Evolutionary conservation across 2,888 invertebrate species (phyloP), one percentile per base, ranked within the genome.

Genomic region (Xestia xanthographa): DNA sequence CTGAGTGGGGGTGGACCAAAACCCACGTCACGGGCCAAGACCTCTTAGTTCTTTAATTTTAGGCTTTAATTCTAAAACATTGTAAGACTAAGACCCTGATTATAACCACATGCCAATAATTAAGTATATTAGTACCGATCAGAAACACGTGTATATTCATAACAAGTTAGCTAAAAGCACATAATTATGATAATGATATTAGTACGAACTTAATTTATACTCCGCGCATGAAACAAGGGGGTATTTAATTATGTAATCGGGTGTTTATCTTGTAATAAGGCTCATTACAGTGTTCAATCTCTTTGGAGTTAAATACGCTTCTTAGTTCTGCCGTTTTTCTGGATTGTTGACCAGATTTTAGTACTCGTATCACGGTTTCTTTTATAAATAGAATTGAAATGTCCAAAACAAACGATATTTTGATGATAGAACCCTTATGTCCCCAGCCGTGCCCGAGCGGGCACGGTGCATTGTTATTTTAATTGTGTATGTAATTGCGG

Each of bases 161-260:
- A 73, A 77, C 68, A 34, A 66, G 71, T 72, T 70, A 78, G 84
- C 60, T 81, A 77, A 76, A 63, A 65, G 77, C 41, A 68, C 74
- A 53, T 87, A 81, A 85, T 85, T 85, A 85, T 79, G 76, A 68
- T 85, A 79, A 79, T 82, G 66, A 60, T 78, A 83, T 86, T 71
- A 83, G 65, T 75, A 58, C 45, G 74, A 72, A 72, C 53, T 72
- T 84, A 83, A 79, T 79, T 72, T 60, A 56, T 71, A 66, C 77
- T 62, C 34, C 5, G 29, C 67, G 62, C 62, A 29, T 84, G 45
- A 62, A 75, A 82, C 72, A 72, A 85, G 72, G 69, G 65, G 69
- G 50, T 38, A 79, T 74, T 78, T 74, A 72, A 66, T 66, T 70
- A 67, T 65, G 60, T 79, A 70, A 69, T 76, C 66, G 29, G 50